Conservation (phyloP, 2,113 vertebrate species). For the Hemichromis elongatus region DNA sequence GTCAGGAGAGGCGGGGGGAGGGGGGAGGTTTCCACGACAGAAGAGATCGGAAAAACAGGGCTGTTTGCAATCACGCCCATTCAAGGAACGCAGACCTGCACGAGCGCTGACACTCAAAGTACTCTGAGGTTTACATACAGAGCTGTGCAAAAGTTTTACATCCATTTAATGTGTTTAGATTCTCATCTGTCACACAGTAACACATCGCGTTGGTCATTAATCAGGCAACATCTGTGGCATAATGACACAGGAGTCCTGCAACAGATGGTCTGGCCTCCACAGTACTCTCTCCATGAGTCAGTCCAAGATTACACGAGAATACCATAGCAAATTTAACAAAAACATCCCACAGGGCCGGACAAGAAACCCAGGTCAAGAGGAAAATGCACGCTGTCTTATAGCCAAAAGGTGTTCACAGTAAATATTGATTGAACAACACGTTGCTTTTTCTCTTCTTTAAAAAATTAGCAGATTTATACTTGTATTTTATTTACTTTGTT, state of each 20-base stretch:
- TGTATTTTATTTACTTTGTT: background rate
- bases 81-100: slow-evolving; percentile 53
- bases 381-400: background rate
- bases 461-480: background rate
- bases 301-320: background rate
- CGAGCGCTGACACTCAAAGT: background rate
- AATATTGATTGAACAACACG: background rate
- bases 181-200: background rate
- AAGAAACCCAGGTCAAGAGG: background rate
- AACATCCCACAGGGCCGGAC: background rate
- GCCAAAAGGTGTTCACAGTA: background rate
- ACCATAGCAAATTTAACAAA: background rate
- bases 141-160: background rate
- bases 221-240: background rate
- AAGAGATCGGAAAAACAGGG: slow-evolving; percentile 44
- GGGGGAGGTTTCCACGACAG: background rate
- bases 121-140: background rate
- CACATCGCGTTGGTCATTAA: background rate
- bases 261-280: background rate
- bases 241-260: background rate
- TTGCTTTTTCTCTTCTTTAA: background rate
- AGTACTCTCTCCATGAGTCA: background rate
- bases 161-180: background rate
- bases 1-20: background rate
- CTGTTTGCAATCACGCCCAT: slow-evolving; percentile 52